Evolutionary conservation across 1,140 invertebrate species (phyloP).

Genomic region (Caenorhabditis tropicalis): DNA sequence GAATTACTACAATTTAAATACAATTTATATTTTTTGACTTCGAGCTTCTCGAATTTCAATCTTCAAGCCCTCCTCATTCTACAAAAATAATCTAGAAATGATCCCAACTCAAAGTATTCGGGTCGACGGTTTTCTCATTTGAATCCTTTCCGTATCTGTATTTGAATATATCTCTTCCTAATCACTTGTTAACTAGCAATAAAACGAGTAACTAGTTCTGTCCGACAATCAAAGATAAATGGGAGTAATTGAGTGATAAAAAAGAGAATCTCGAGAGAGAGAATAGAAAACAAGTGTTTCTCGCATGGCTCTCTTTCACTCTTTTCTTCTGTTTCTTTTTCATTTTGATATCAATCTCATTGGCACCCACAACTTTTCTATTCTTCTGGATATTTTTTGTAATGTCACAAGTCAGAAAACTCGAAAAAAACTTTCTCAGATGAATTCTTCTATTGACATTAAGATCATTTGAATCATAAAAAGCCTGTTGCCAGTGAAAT

Average conservation of each 20-base stretch:
- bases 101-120: not conserved
- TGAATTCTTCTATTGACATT: too few species aligned
- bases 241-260: not conserved
- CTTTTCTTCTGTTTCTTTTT: not conserved
- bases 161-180: not conserved
- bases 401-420: too few species aligned
- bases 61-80: too few species aligned
- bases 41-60: too few species aligned
- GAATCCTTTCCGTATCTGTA: not conserved
- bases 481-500: not conserved
- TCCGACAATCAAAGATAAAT: not conserved
- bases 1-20: too few species aligned
- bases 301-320: not conserved
- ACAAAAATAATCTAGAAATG: too few species aligned
- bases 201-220: not conserved
- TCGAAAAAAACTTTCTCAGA: too few species aligned
- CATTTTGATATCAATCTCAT: conserved; percentile 40
- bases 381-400: too few species aligned
- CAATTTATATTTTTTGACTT: too few species aligned
- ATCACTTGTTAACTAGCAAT: not conserved
- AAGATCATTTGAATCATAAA: not conserved
- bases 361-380: conserved; percentile 33
- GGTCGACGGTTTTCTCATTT: not conserved
- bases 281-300: conserved; percentile 17
- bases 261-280: not conserved